A percentile compares a stretch with the other conserved stretches of the same genome.
Conservation (phyloP, 2,797 vertebrate species). For the Sylvia borin region DNA sequence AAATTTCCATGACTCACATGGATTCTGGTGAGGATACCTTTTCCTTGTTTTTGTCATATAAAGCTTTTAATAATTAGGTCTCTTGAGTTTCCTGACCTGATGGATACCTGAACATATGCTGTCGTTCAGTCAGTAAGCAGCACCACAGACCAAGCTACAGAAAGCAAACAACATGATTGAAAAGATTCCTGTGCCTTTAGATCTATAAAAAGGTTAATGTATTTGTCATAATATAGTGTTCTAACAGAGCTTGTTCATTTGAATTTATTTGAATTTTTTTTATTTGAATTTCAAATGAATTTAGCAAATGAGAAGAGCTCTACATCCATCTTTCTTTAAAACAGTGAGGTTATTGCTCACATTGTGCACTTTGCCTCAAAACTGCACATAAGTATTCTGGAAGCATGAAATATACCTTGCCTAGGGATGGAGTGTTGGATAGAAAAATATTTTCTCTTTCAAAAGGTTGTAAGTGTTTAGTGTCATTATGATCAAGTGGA, state of each 20-base stretch:
- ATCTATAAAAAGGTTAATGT: background rate
- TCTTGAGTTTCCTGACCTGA: background rate
- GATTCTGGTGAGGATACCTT: background rate
- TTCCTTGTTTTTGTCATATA: background rate
- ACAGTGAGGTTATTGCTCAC: background rate
- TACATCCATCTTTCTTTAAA: background rate
- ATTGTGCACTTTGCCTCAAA: background rate
- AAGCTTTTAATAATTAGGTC: background rate
- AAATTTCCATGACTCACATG: background rate
- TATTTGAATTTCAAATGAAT: background rate
- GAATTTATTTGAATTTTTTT: too few relatives aligned
- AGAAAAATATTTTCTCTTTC: background rate
- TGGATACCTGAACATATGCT: background rate
- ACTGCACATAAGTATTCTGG: background rate
- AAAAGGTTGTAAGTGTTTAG: background rate
- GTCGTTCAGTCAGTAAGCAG: background rate
- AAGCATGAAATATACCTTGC: background rate
- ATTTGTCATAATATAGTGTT: background rate
- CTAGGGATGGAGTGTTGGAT: background rate
- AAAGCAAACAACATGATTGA: background rate
- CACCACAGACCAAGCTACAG: background rate
- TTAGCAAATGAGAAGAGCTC: background rate
- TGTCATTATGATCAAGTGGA: background rate
- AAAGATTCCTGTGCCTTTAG: background rate
- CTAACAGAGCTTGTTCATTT: background rate